A percentile compares a stretch with the other conserved stretches of the same genome.
These are phyloP conservation scores for Orientallactaga bullata DNA, from an alignment of 2,113 vertebrate species.

Conservation along the genomic window DNA sequence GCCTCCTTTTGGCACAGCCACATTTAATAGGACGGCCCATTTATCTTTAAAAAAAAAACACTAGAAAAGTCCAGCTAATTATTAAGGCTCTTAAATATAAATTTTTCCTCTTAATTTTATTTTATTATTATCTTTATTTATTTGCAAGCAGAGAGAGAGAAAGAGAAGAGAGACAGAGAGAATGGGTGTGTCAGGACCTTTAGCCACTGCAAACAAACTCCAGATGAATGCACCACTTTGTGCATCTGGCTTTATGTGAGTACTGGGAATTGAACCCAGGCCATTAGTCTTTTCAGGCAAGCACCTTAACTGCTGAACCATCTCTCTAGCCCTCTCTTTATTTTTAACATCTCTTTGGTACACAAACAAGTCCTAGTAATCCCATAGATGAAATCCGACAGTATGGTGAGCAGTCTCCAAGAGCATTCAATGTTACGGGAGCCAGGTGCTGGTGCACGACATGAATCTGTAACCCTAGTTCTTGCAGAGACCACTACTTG, in stretches of 20 bases:
- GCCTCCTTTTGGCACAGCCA: not conserved
- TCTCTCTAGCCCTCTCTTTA: no score
- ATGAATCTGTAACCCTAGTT: not conserved
- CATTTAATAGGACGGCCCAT: not conserved
- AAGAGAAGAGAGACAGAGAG: no score
- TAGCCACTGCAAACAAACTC: no score
- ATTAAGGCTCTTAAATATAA: not conserved
- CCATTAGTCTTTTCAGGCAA: no score
- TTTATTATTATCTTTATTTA: no score
- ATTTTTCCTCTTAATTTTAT: not conserved
- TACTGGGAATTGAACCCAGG: no score
- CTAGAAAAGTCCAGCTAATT: constrained; percentile 21
- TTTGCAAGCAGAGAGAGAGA: no score
- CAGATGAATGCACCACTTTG: no score
- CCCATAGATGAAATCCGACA: not conserved
- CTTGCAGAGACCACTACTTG: not conserved
- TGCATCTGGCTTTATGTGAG: no score
- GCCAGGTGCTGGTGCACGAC: no score
- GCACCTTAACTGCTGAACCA: no score
- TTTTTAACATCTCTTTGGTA: constrained; percentile 2
- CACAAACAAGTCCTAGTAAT: constrained; percentile 1
- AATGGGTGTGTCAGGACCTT: no score
- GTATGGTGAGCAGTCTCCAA: not conserved
- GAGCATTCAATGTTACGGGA: constrained; percentile 26
- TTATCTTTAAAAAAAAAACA: not conserved